phyloP scores from a whole-genome alignment of 2,888 invertebrate genomes.

The Entomobrya proxima region DNA sequence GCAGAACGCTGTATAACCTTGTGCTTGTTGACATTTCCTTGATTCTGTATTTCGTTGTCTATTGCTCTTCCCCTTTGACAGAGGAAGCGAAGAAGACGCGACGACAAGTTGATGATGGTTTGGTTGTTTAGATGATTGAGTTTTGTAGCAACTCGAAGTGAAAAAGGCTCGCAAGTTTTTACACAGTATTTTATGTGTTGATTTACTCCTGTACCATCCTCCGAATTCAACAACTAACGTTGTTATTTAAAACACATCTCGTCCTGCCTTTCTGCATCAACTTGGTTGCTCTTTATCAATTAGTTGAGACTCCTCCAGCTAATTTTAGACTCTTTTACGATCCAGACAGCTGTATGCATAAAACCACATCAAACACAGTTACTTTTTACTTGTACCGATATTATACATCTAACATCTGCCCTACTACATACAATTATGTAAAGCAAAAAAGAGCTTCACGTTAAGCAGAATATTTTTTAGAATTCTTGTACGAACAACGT shows the following conservation, averaged over 20 bases:
- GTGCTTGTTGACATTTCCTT: slow-evolving; percentile 39
- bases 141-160: too few relatives aligned
- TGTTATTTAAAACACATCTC: too few relatives aligned
- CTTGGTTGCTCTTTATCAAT: slow-evolving; percentile 42
- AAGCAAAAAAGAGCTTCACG: too few relatives aligned
- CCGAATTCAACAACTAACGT: too few relatives aligned
- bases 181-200: slow-evolving; percentile 34
- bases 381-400: too few relatives aligned
- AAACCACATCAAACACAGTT: slow-evolving; percentile 57
- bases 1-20: neutral
- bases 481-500: too few relatives aligned
- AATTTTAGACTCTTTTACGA: slow-evolving; percentile 63
- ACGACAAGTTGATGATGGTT: neutral
- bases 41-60: neutral
- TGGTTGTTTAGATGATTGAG: slow-evolving; percentile 57
- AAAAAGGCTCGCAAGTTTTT: too few relatives aligned
- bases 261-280: neutral
- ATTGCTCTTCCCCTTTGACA: neutral
- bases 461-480: too few relatives aligned
- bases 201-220: neutral
- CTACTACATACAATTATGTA: too few relatives aligned
- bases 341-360: slow-evolving; percentile 58
- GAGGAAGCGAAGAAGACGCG: neutral
- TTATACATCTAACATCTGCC: too few relatives aligned
- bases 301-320: slow-evolving; percentile 52